Base-by-base conservation (phyloP, 2,113 vertebrate species). In the Rhadina sibilatrix region DNA sequence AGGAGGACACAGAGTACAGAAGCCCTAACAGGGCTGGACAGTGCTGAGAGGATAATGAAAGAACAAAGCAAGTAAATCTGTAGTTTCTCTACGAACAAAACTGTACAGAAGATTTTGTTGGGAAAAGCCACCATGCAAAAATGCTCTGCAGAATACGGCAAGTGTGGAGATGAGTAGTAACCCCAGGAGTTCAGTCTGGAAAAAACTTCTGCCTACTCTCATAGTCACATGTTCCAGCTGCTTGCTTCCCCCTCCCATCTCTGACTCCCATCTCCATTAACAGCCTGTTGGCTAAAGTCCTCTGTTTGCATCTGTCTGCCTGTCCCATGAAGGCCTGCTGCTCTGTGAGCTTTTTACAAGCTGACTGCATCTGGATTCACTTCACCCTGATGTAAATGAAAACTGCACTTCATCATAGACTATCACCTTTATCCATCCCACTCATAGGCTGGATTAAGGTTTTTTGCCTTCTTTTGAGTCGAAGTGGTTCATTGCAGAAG, bases 131-230 rank as follows among this genome's bases (percentile, higher is more conserved):
- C 10, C 22, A 4, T 11, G 42, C 31, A 31, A 15, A 87, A 59
- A 10, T 27, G 22, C n/a, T 1, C 0, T 37, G 28, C 12, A 46
- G 13, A 4, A 1, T 44, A 35, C 0, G 4, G 66, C 12, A 78
- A 40, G n/a, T 8, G 7, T 2, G 1, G 47, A 74, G 31, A 68
- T 57, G 33, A 70, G 59, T 14, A 49, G 47, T 35, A 3, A 12
- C 8, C 13, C 35, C 30, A 54, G 46, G n/a, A 86, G 30, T 11
- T 72, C 60, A 11, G 27, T 12, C 68, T 65, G 59, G 11, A 65
- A 38, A 83, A 24, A 63, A 19, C 33, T 50, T 78, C 54, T 68
- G n/a, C n/a, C 35, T 47, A 8, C 54, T 80, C 77, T 92, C 56
- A 57, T 14, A 77, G 50, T 57, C 46, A 56, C 3, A 0, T 37